phyloP scores from a whole-genome alignment of 1,140 invertebrate species.

The Teleogryllus occipitalis region DNA sequence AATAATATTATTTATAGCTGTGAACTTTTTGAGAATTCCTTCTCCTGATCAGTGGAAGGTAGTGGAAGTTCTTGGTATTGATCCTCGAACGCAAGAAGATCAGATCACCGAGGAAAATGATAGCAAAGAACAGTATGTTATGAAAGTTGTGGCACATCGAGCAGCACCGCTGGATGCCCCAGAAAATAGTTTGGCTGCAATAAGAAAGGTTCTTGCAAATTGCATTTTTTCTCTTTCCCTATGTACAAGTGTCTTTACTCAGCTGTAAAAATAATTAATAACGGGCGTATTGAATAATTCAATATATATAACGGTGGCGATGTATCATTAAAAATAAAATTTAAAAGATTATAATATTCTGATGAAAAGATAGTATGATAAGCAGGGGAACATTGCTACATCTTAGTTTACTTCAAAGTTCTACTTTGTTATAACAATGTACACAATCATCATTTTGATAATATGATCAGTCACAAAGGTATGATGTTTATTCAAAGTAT shows the following conservation, averaged over 20 bases:
- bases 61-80: conserved; percentile 39
- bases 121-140: conserved; percentile 33
- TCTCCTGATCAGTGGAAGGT: conserved; percentile 31
- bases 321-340: too few species aligned
- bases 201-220: conserved; percentile 47
- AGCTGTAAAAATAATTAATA: neutral
- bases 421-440: too few species aligned
- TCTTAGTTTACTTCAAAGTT: too few species aligned
- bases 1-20: conserved; percentile 23
- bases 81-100: conserved; percentile 30
- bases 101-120: neutral
- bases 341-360: too few species aligned
- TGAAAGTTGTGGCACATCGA: conserved; percentile 54
- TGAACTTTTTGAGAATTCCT: conserved; percentile 31
- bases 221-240: neutral
- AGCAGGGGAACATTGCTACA: too few species aligned
- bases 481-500: too few species aligned
- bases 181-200: conserved; percentile 61
- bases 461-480: too few species aligned
- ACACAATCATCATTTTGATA: too few species aligned
- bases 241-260: neutral
- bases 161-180: conserved; percentile 62
- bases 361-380: too few species aligned
- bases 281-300: too few species aligned
- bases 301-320: too few species aligned